A percentile compares a stretch with the other conserved stretches of the same genome.
Conservation (phyloP, 1,140 invertebrate species). For the Zaprionus vittiger region DNA sequence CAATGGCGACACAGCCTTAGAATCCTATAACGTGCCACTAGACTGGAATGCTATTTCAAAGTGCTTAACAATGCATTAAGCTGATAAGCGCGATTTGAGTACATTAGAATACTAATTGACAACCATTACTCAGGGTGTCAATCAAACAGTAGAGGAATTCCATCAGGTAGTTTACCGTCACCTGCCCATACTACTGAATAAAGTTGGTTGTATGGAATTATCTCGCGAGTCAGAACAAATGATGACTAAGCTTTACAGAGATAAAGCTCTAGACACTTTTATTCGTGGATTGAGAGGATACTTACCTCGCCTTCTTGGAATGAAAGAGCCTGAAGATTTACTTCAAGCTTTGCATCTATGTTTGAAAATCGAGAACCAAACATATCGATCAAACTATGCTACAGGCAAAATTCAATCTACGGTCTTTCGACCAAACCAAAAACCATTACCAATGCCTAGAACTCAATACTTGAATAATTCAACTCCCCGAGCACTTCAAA, state of each 20-base stretch:
- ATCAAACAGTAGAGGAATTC: constrained; percentile 3
- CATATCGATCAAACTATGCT: too few relatives aligned
- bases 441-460: too few relatives aligned
- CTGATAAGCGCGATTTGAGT: background rate
- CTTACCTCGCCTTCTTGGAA: constrained; percentile 10
- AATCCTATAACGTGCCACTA: background rate
- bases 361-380: too few relatives aligned
- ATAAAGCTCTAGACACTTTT: constrained; percentile 29
- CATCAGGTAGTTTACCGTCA: constrained; percentile 1
- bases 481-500: too few relatives aligned
- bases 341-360: too few relatives aligned
- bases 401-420: too few relatives aligned
- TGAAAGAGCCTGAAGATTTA: too few relatives aligned
- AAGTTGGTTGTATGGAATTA: constrained; percentile 16
- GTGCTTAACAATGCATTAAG: background rate
- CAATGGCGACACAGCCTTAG: background rate
- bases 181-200: constrained; percentile 1
- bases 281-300: constrained; percentile 13
- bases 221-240: constrained; percentile 16
- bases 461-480: too few relatives aligned
- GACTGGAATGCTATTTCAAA: background rate
- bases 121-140: constrained; percentile 11
- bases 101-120: background rate
- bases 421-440: too few relatives aligned
- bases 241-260: constrained; percentile 21